Evolutionary conservation across 1,140 invertebrate genomes (phyloP).

Genomic region (Anagrus nilaparvatae): DNA sequence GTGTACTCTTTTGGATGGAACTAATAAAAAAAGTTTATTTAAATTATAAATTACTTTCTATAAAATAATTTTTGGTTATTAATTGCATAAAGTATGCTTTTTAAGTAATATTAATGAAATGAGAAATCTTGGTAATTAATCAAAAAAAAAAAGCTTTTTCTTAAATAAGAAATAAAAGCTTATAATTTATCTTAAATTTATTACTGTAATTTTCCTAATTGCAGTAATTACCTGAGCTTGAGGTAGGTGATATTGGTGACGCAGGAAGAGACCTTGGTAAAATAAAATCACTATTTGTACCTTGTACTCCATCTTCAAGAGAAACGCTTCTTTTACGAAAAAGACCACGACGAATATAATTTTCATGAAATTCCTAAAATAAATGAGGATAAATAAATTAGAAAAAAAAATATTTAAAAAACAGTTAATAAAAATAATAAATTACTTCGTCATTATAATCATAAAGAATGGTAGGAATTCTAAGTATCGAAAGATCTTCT

Average conservation of each 20-base stretch:
- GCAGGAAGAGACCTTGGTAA: conserved; percentile 39
- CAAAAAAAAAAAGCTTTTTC: not conserved
- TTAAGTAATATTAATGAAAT: not conserved
- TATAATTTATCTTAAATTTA: too few relatives aligned
- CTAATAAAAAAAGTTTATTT: conserved; percentile 15
- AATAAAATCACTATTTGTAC: conserved; percentile 30
- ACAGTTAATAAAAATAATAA: not conserved
- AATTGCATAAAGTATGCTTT: not conserved
- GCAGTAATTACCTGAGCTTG: conserved; percentile 27
- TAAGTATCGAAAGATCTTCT: conserved; percentile 36
- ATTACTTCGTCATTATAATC: conserved; percentile 38
- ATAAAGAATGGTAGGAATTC: conserved; percentile 27
- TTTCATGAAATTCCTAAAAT: conserved; percentile 65
- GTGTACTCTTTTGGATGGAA: conserved; percentile 21
- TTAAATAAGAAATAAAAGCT: not conserved
- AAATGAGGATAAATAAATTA: conserved; percentile 18
- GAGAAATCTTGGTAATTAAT: not conserved
- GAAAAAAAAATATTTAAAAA: conserved; percentile 4
- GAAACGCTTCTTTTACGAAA: conserved; percentile 61
- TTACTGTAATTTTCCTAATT: too few relatives aligned
- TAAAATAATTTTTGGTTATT: too few relatives aligned
- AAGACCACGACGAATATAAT: conserved; percentile 60
- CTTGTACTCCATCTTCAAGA: conserved; percentile 47
- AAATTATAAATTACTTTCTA: too few relatives aligned
- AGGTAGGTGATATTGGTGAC: conserved; percentile 37